These are phyloP conservation scores for Zenarchopterus dispar DNA, from an alignment of 2,797 vertebrate genomes.

Conservation along the genomic window DNA sequence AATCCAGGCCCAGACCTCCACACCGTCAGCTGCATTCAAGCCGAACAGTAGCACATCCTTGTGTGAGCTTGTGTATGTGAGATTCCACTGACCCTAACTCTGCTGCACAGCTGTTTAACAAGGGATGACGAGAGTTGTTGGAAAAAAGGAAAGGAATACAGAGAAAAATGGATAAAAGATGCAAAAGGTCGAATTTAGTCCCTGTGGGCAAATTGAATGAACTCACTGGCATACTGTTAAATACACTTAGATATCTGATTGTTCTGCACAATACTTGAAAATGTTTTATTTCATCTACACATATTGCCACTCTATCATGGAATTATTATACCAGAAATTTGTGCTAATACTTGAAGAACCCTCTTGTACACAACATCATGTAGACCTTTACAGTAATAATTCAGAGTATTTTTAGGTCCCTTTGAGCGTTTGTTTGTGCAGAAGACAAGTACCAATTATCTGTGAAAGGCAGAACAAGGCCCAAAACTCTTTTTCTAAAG, in stretches of 20 bases:
- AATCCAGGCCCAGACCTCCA: conserved; percentile 66
- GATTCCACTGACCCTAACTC: conserved; percentile 72
- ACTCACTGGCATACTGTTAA: conserved; percentile 65
- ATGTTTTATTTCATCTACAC: conserved; percentile 46
- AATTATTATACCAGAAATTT: conserved; percentile 40
- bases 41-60: conserved; percentile 70
- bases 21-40: conserved; percentile 67
- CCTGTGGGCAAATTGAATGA: conserved; percentile 70
- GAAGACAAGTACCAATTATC: conserved; percentile 15
- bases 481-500: no score
- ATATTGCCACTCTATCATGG: conserved; percentile 61
- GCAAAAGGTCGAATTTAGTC: conserved; percentile 59
- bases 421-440: conserved; percentile 6
- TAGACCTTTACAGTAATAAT: conserved; percentile 45
- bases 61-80: conserved; percentile 43
- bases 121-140: conserved; percentile 54
- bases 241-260: conserved; percentile 35
- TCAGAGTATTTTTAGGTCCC: conserved; percentile 31
- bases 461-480: no score
- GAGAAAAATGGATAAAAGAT: conserved; percentile 58
- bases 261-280: conserved; percentile 51
- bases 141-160: conserved; percentile 47
- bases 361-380: conserved; percentile 39
- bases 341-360: conserved; percentile 26
- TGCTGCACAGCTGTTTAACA: conserved; percentile 76